Base-by-base conservation (phyloP, 1,140 invertebrate species). In the Bradynema listronoti region DNA sequence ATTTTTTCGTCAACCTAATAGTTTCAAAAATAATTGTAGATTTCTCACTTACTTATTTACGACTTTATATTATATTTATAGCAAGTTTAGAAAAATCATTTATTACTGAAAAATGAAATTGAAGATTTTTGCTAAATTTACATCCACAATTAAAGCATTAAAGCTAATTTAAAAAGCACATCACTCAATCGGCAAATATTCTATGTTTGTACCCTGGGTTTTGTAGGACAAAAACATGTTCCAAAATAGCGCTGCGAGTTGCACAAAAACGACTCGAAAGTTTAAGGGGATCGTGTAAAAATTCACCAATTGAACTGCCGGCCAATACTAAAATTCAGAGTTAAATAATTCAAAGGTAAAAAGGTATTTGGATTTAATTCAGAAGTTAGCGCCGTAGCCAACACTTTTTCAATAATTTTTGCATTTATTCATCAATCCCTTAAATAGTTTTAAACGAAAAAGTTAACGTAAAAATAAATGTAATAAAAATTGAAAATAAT, bases 241-340 rank as follows among this genome's bases (percentile, higher is more conserved):
- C 59, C 59, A 61, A 2, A 67, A 9, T 1, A 61, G 41, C 3
- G 59, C 63, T 2, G 59, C 59, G 9, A 61, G 11, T 39, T 61
- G 59, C 1, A 67, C 63, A 16, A 61, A 16, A 25, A 61, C 66
- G 7, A 61, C 59, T 9, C 63, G 59, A 22, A 58, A 69, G 19
- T 68, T 14, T 7, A 61, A 22, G 11, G 59, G 59, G 57, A 61
- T 29, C 1, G 56, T 7, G 42, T 55, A 29, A 47, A 61, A 67
- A 42, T 61, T 61, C 1, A 61, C n/a, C 43, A 61, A n/a, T 55
- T 65, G 61, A 1, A 61, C 50, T 22, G 19, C 25, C 16, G 59
- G 59, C 59, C 59, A 61, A 24, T 57, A 61, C 45, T 50, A 22
- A 65, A 61, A 47, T 47, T n/a, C n/a, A n/a, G 6, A n/a, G n/a